Conservation (phyloP, 1,140 invertebrate species). For the Proctacanthus coquilletti region DNA sequence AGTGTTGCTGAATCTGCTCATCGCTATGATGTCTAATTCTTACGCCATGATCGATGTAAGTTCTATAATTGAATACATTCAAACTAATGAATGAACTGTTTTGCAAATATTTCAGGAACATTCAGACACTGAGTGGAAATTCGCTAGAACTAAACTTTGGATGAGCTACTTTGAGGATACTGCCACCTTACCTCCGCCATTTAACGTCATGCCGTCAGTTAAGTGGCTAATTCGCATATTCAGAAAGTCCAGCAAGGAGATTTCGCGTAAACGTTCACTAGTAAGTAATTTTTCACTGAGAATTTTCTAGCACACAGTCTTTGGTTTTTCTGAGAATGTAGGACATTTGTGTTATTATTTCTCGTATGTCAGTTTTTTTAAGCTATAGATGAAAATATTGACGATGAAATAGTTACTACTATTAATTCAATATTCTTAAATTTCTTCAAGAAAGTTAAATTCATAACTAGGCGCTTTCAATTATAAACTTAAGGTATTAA, state of each 20-base stretch:
- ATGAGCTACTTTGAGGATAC: conserved; percentile 83
- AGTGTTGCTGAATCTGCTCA: conserved; percentile 70
- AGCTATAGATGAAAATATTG: too few relatives aligned
- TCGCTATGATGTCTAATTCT: conserved; percentile 85
- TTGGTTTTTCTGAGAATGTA: too few relatives aligned
- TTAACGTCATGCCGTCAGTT: conserved; percentile 64
- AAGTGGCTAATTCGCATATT: conserved; percentile 40
- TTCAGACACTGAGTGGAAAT: conserved; percentile 82
- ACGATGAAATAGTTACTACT: too few relatives aligned
- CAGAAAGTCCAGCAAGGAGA: conserved; percentile 25
- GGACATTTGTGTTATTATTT: too few relatives aligned
- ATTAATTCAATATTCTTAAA: too few relatives aligned
- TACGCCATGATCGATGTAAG: conserved; percentile 57
- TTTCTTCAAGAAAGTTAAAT: too few relatives aligned
- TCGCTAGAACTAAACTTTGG: conserved; percentile 75
- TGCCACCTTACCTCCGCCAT: conserved; percentile 66
- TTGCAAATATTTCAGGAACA: conserved; percentile 48
- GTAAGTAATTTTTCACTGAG: conserved; percentile 14
- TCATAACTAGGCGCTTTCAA: too few relatives aligned
- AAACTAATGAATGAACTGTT: too few relatives aligned
- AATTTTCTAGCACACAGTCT: too few relatives aligned
- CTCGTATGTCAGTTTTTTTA: too few relatives aligned
- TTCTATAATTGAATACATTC: conserved; percentile 1
- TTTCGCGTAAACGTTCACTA: conserved; percentile 26
- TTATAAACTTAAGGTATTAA: too few relatives aligned